Evolutionary conservation across 2,797 vertebrate species (phyloP).

Genomic region (Pantherophis vulpinus): DNA sequence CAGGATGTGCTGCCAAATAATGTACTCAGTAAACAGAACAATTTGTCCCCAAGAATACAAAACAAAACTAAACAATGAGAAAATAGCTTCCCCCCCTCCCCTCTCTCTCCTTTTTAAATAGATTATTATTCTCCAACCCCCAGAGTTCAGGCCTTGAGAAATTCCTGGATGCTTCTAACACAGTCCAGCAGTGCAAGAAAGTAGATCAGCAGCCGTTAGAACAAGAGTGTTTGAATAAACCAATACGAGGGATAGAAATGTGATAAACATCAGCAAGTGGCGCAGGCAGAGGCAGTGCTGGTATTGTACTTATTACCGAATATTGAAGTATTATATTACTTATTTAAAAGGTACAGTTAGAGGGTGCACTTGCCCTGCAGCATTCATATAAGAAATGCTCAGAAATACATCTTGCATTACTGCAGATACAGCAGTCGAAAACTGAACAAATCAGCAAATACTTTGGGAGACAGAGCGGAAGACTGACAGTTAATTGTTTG

Average conservation of each 20-base stretch:
- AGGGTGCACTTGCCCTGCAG: not conserved
- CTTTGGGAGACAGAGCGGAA: not conserved
- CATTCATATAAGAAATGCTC: not conserved
- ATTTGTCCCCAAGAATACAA: not conserved
- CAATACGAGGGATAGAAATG: not conserved
- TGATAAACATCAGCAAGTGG: not conserved
- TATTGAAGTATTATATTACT: slow-evolving; percentile 4
- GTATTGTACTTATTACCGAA: not conserved
- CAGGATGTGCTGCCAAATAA: not conserved
- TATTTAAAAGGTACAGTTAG: slow-evolving; percentile 4
- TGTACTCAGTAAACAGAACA: not conserved
- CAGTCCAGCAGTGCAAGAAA: not conserved
- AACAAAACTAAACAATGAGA: not conserved
- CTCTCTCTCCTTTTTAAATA: not conserved
- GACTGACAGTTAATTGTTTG: not conserved
- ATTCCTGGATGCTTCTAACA: not conserved
- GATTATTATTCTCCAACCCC: not conserved
- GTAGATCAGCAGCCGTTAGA: not conserved
- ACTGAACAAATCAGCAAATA: not conserved
- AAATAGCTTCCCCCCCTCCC: not conserved
- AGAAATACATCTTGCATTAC: not conserved
- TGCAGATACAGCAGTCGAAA: not conserved
- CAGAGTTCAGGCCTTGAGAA: not conserved
- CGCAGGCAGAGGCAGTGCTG: not conserved
- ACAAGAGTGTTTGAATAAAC: not conserved